Base-by-base conservation (phyloP, 2,113 vertebrate species). In the Anhinga anhinga region DNA sequence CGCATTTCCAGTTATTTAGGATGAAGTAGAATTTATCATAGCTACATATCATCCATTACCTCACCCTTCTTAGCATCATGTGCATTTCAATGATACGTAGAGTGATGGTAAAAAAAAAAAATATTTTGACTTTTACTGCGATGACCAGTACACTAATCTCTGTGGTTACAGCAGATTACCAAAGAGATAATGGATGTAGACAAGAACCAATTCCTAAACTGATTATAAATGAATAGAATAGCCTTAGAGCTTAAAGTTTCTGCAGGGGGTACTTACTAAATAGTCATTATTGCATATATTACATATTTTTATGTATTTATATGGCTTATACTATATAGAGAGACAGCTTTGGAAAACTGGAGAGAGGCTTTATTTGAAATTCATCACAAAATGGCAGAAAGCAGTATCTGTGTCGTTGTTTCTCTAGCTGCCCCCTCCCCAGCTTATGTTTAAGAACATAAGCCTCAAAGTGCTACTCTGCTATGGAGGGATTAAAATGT, bases 391-490 rank as follows among this genome's bases (percentile, higher is more conserved):
- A 74, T 16, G 27, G 5, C n/a, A 82, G 26, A 66, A 87, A 89
- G 5, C 12, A 32, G 16, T 32, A 42, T 67, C 66, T 63, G 29
- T 47, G 29, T 8, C 0, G 0, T 36, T 47, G 52, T 26, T 30
- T 73, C 52, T 82, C 42, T n/a, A 32, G 17, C 19, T 77, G 4
- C 2, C n/a, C 19, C 30, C 21, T 66, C 9, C 13, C 2, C 70
- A 38, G 29, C 9, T 47, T 78, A 17, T 52, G 15, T 79, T 78
- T 58, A 34, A 82, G 62, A 85, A 12, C 8, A 59, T 55, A 63
- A 90, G 7, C 10, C 23, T 47, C 47, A 13, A 91, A 92, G 23
- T 44, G 30, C 26, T 65, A 5, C 20, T 76, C 26, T 6, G 5
- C 15, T 69, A 42, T 9, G 16, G 32, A 81, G 27, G 45, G 34